Evolutionary conservation across 2,797 vertebrate species (phyloP), one percentile per base, ranked within the genome.

Genomic region (Catharus ustulatus): DNA sequence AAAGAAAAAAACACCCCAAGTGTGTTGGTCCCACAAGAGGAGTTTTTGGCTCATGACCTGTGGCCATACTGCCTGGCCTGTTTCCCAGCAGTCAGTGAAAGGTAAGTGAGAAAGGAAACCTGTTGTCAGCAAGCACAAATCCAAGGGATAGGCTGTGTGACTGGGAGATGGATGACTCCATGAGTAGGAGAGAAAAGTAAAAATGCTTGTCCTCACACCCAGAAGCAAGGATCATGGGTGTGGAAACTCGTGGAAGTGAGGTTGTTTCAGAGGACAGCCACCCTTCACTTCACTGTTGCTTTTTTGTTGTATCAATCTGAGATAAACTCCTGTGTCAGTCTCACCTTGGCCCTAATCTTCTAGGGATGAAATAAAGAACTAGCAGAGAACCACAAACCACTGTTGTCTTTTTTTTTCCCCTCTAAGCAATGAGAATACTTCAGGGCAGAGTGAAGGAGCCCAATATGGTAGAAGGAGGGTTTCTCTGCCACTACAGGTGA

Each of bases 281-380:
- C 20, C 4, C 16, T 81, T 83, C 43, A 4, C 2, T 59, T 78
- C 58, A n/a, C 32, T 30, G 13, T 36, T 69, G 18, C 0, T 23
- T 57, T 72, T 82, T 58, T 77, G 67, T 38, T 63, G 16, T 57
- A 69, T 57, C n/a, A 3, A 5, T 45, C 24, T 38, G 61, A 82
- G 36, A 16, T 52, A 66, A 67, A 63, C 5, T 71, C n/a, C 49
- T 24, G 23, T 19, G 30, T 32, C 23, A 6, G 17, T 59, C 23
- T 58, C 5, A 72, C 62, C 69, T 72, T 68, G 24, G 18, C 14
- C 17, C 8, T 87, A 38, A 20, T 74, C 24, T 89, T 85, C 62
- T 55, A 38, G 19, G 26, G 26, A 20, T 89, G 62, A 91, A 93
- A 90, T 88, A 94, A 94, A 93, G 73, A 71, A n/a, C 13, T 2